Percentiles rank a stretch among this genome's conserved stretches.
Evolutionary conservation across 2,113 vertebrate species (phyloP).

Genomic region (Actenoides hombroni): DNA sequence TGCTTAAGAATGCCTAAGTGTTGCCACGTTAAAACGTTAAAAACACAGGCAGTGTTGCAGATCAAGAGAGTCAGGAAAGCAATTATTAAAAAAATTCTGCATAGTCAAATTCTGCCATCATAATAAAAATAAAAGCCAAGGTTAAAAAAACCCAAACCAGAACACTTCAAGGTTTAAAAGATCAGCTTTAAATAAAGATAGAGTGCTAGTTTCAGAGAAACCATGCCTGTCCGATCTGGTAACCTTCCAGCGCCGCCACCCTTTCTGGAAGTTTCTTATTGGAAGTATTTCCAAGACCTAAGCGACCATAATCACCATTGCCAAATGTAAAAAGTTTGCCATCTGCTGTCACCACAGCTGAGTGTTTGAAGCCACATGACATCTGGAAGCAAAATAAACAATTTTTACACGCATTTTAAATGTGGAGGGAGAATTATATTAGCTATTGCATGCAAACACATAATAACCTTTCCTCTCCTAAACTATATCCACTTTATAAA

Average conservation of each 20-base stretch:
- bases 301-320: slow-evolving; percentile 83
- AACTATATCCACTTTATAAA: neutral
- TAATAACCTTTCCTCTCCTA: neutral
- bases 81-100: neutral
- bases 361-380: slow-evolving; percentile 87
- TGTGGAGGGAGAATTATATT: neutral
- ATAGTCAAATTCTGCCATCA: neutral
- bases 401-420: neutral
- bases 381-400: slow-evolving; percentile 70
- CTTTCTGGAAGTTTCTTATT: slow-evolving; percentile 86
- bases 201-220: neutral
- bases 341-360: slow-evolving; percentile 84
- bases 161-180: neutral
- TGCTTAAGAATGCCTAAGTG: neutral
- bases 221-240: slow-evolving; percentile 85
- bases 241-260: slow-evolving; percentile 82
- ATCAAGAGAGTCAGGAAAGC: neutral
- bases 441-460: neutral
- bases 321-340: slow-evolving; percentile 85
- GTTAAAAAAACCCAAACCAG: neutral
- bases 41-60: neutral
- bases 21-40: neutral
- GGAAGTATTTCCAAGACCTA: slow-evolving; percentile 84
- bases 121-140: neutral
- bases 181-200: neutral